Base-by-base conservation (phyloP, 2,113 vertebrate species). In the Heterochromis multidens region DNA sequence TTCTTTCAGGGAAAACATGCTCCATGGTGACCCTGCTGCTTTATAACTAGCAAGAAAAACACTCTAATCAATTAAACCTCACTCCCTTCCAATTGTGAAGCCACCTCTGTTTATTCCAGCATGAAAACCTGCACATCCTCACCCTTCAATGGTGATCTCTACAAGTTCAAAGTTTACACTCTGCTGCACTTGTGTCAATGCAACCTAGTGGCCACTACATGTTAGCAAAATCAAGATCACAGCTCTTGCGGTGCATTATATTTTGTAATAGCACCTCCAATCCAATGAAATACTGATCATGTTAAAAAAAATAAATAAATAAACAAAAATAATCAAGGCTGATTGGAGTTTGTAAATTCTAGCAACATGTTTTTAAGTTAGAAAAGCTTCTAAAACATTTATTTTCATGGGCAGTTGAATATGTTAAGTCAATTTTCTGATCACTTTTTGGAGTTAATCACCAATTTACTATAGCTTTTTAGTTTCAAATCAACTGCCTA, bases 1-100 rank as follows among this genome's bases (percentile, higher is more conserved):
- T 46, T 49, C 2, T 72, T 43, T 72, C 1, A 0, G 46, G 23
- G 23, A 46, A 27, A 27, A 46, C 0, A 0, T 0, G 5, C 40
- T 27, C 65, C 65, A 19, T 12, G 65, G 23, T 70, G 40, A 27
- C 6, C 2, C 6, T 11, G 65, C 65, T 70, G 40, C 23, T 2
- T 52, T 52, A 19, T 1, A 27, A 23, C 65, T 19, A 52, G 17
- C 17, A 11, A 49, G 40, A 52, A 72, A 49, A 72, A 31, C 0
- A 52, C 25, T 72, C 1, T 31, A 52, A 72, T 52, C 49, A 52
- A 11, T 74, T 74, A 74, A 8, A 31, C 27, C 43, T 3, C 27
- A 31, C 25, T 31, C 5, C 49, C 2, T 40, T 40, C 9, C 37
- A 9, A 40, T 10, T 40, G n/a, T 56, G 52, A 56, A n/a, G 8